phyloP scores from a whole-genome alignment of 64 coral and sea anemone genomes.

The Pocillopora verrucosa region DNA sequence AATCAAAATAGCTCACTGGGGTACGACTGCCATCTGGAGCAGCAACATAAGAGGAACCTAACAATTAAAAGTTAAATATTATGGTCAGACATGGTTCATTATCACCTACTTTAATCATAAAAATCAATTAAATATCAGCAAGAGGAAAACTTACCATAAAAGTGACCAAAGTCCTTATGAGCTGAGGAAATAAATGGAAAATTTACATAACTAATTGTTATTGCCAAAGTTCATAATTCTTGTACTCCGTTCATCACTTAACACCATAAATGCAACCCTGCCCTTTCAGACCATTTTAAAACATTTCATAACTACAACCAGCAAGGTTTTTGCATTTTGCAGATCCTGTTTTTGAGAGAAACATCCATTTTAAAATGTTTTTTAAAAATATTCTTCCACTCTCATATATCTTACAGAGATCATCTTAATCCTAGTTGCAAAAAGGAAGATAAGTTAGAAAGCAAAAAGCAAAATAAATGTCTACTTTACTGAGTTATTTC shows the following conservation, averaged over 20 bases:
- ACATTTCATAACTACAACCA: no score
- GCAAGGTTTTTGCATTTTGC: no score
- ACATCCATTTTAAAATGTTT: no score
- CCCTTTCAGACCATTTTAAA: no score
- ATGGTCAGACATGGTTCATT: not conserved
- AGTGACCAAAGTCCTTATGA: slow-evolving; percentile 98
- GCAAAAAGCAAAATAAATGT: not conserved
- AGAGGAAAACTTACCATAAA: slow-evolving; percentile 79
- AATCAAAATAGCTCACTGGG: slow-evolving; percentile 60
- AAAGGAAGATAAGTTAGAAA: no score
- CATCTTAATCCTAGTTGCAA: no score
- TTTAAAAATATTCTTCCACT: no score
- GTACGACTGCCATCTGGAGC: slow-evolving; percentile 95
- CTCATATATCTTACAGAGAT: no score
- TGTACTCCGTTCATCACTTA: no score
- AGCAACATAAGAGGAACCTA: slow-evolving; percentile 91
- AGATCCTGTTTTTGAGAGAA: no score
- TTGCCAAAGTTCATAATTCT: no score
- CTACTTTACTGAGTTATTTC: not conserved
- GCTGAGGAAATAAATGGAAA: slow-evolving; percentile 34
- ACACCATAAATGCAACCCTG: no score
- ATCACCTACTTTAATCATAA: not conserved
- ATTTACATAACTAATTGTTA: not conserved
- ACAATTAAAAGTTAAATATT: not conserved
- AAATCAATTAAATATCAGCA: not conserved